Evolutionary conservation across 2,797 vertebrate genomes (phyloP).

Genomic region (Spatula clypeata): DNA sequence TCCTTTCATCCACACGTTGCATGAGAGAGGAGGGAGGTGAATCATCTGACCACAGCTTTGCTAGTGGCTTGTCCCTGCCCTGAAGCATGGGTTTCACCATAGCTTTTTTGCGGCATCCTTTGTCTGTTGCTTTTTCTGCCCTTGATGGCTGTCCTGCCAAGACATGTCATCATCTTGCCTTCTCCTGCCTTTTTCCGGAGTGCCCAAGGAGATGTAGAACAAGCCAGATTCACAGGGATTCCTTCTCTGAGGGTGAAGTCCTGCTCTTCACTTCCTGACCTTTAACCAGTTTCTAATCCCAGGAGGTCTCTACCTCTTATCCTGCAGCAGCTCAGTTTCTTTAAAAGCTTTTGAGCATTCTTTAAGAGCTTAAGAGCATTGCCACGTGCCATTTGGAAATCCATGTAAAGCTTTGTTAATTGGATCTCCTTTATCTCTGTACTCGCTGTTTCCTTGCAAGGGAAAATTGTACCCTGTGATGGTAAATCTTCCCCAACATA

Average conservation of each 20-base stretch:
- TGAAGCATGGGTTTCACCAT: not conserved
- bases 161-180: not conserved
- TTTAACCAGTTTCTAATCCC: conserved; percentile 6
- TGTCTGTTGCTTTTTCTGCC: not conserved
- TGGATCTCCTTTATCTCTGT: conserved; percentile 42
- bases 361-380: conserved; percentile 58
- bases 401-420: conserved; percentile 25
- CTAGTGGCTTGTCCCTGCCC: not conserved
- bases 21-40: not conserved
- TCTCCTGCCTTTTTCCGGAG: not conserved
- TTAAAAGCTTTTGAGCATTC: conserved; percentile 44
- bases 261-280: not conserved
- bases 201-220: not conserved
- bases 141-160: not conserved
- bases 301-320: conserved; percentile 19
- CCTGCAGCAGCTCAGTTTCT: conserved; percentile 23
- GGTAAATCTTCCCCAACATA: not conserved
- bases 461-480: not conserved
- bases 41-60: not conserved
- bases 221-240: not conserved
- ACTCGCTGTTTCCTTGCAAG: not conserved
- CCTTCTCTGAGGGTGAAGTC: not conserved
- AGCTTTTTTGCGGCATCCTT: not conserved
- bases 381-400: conserved; percentile 32
- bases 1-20: not conserved